Percentiles rank a stretch among this genome's conserved stretches.
These are phyloP conservation scores for Ctenosaura bakeri DNA, from an alignment of 2,797 vertebrate species.

Conservation along the genomic window DNA sequence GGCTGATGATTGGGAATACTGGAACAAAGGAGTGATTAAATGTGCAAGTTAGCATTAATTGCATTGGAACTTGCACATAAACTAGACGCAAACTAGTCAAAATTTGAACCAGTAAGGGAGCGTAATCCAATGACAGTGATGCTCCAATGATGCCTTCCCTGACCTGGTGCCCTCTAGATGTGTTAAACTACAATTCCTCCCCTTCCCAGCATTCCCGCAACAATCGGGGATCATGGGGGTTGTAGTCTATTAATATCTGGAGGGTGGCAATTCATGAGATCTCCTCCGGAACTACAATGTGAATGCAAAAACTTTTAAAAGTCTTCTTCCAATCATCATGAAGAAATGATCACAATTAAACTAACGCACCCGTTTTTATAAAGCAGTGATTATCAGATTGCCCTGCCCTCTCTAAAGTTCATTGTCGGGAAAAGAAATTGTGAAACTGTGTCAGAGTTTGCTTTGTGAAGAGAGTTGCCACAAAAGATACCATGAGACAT, in stretches of 20 bases:
- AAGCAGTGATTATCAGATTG: background rate
- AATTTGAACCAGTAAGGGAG: background rate
- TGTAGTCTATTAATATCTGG: too few species aligned
- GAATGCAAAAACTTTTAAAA: background rate
- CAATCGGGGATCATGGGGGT: too few species aligned
- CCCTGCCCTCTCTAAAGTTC: background rate
- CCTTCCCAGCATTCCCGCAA: too few species aligned
- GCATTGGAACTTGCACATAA: background rate
- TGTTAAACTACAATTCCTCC: background rate
- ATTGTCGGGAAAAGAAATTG: background rate
- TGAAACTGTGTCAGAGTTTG: rapidly evolving
- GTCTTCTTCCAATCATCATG: background rate
- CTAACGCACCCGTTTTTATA: rapidly evolving
- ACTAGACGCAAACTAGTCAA: background rate
- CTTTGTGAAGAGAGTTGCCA: constrained; percentile 2
- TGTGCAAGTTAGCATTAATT: background rate
- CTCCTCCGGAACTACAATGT: background rate
- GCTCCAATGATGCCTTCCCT: background rate
- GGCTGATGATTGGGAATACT: background rate
- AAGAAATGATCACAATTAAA: background rate
- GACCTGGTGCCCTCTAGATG: too few species aligned
- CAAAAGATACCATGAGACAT: constrained; percentile 10
- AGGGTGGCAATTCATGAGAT: background rate
- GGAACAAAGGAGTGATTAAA: background rate
- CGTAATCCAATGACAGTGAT: background rate